Evolutionary conservation across 2,888 invertebrate species (phyloP).

Genomic region (Lomographa bimaculata): DNA sequence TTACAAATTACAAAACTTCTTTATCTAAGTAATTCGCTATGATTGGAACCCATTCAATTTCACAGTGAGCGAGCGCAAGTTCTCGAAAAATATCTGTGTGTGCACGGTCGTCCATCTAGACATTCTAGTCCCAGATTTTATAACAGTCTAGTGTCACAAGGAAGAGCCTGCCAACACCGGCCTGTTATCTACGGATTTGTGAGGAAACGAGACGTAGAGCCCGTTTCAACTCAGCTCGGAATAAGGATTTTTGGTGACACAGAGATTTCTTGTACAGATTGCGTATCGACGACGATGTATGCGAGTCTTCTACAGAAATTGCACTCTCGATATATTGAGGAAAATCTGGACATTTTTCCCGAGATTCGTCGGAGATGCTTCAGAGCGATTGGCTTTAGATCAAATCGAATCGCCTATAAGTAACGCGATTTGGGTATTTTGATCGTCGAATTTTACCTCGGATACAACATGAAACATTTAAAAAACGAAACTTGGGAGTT

Average conservation of each 20-base stretch:
- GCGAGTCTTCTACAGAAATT: slow-evolving; percentile 32
- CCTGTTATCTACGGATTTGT: slow-evolving; percentile 63
- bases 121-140: slow-evolving; percentile 43
- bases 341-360: slow-evolving; percentile 29
- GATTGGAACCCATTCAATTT: slow-evolving; percentile 54
- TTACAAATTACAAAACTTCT: slow-evolving; percentile 41
- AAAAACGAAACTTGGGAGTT: slow-evolving; percentile 2
- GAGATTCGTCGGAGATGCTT: slow-evolving; percentile 21
- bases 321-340: slow-evolving; percentile 32
- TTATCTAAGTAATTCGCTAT: slow-evolving; percentile 39
- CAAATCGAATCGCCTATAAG: slow-evolving; percentile 24
- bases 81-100: slow-evolving; percentile 40
- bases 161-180: slow-evolving; percentile 40
- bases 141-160: slow-evolving; percentile 39
- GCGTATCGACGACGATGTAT: slow-evolving; percentile 43
- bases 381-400: slow-evolving; percentile 27
- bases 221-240: slow-evolving; percentile 51
- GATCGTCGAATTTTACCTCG: slow-evolving; percentile 16
- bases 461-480: slow-evolving; percentile 5
- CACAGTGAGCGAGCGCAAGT: slow-evolving; percentile 53
- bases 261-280: slow-evolving; percentile 49
- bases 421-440: slow-evolving; percentile 22
- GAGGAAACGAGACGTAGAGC: slow-evolving; percentile 63
- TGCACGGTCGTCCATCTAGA: slow-evolving; percentile 40
- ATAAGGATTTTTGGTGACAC: slow-evolving; percentile 52